phyloP scores from a whole-genome alignment of 2,113 vertebrate species.

The Tyto alba region DNA sequence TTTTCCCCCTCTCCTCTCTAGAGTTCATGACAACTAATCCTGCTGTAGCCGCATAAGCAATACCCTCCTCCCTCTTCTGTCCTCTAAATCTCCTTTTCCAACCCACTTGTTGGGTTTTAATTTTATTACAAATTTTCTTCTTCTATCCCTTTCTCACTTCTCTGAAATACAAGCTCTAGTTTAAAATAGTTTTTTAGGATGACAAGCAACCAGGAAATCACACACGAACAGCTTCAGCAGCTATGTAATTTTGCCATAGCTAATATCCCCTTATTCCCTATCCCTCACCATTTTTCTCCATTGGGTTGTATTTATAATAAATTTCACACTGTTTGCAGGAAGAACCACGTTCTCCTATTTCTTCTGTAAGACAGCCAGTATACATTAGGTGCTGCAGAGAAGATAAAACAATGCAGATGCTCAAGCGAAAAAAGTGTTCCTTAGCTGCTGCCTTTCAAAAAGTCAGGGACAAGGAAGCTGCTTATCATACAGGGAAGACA shows the following conservation, averaged over 20 bases:
- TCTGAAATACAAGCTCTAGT: background rate
- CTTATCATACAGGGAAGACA: background rate
- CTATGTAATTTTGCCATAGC: background rate
- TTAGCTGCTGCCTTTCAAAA: background rate
- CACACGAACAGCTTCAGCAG: background rate
- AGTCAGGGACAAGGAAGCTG: background rate
- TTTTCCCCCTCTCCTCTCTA: background rate
- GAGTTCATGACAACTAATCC: background rate
- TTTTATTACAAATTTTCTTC: background rate
- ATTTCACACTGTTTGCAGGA: background rate
- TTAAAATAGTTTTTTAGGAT: background rate
- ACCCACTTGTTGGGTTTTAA: background rate
- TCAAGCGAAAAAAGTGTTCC: background rate
- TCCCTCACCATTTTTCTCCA: background rate
- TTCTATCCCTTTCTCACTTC: background rate
- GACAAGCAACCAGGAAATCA: background rate
- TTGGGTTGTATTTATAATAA: background rate
- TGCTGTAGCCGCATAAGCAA: background rate
- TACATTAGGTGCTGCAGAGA: background rate
- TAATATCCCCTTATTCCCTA: background rate
- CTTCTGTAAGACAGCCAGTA: background rate
- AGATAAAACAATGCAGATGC: background rate
- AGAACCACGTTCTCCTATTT: background rate
- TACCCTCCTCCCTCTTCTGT: background rate
- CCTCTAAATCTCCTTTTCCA: background rate